Percentiles rank a stretch among this genome's conserved stretches.
Conservation (phyloP, 1,140 invertebrate genomes). For the Drosophila guanche region DNA sequence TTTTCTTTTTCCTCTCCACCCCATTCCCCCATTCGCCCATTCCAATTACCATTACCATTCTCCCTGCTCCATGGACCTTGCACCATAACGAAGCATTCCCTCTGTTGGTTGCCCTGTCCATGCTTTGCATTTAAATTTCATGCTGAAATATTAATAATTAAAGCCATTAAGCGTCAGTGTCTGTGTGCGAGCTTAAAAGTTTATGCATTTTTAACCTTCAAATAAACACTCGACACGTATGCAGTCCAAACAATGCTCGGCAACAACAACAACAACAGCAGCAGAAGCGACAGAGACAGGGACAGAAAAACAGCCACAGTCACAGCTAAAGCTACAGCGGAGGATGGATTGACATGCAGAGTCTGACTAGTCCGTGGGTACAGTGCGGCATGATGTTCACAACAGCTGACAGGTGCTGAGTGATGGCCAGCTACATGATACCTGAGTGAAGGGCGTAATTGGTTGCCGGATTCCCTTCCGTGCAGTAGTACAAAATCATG, state of each 20-base stretch:
- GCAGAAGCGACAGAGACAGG: constrained; percentile 3
- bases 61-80: no score
- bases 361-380: not conserved
- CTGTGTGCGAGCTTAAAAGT: constrained; percentile 42
- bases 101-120: constrained; percentile 33
- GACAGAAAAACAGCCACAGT: constrained; percentile 10
- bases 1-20: not conserved
- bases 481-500: no score
- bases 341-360: constrained; percentile 4
- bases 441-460: no score
- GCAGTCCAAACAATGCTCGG: constrained; percentile 28
- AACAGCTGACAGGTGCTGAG: not conserved
- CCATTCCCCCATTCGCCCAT: not conserved
- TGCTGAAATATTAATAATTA: constrained; percentile 76
- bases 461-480: no score
- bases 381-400: not conserved
- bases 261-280: constrained; percentile 30
- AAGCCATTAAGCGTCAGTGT: constrained; percentile 54
- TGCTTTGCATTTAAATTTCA: constrained; percentile 74
- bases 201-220: constrained; percentile 75
- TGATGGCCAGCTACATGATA: no score
- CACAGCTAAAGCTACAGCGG: constrained; percentile 10
- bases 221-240: constrained; percentile 61
- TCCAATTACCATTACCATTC: not conserved
- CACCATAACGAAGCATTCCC: not conserved